Base-by-base conservation (phyloP, 2,113 vertebrate genomes). In the Philantomba maxwellii region DNA sequence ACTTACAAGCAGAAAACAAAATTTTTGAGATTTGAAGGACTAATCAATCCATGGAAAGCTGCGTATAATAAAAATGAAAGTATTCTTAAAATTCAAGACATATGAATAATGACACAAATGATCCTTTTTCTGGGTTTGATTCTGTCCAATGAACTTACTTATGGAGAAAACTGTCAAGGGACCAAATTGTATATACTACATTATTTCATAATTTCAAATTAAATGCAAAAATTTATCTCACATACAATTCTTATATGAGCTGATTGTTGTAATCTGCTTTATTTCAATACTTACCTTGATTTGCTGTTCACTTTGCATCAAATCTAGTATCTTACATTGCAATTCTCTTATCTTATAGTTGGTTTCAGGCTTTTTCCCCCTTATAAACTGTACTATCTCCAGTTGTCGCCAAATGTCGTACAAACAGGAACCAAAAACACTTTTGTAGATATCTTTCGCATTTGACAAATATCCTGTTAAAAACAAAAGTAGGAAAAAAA, bases 391-490 rank as follows among this genome's bases (percentile, higher is more conserved):
- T 94, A 99, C 94, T 98, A 99, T 98, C 96, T 98, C 98, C 96
- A 99, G 85, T 95, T 99, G 99, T 95, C 98, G 99, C 98, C 99
- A 98, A 97, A 99, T 98, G 85, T 98, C 98, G 97, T 98, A 97
- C 97, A 99, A 98, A 98, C 88, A 98, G 33, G 97, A 98, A 66
- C 98, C 98, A 93, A 99, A 97, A 94, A 98, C 94, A 62, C 98
- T 99, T 66, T 92, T 97, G 97, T 99, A 99, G 57, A 93, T 93
- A 93, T 98, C 97, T 57, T 99, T 99, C 86, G 98, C 99, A 97
- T 98, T 98, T 87, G 94, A 98, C 96, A 99, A 98, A 98, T 99
- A 99, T 75, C 97, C 99, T 99, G 95, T 98, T 91, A 75, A 87
- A 97, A 96, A 97, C 91, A 98, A 98, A 98, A 85, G 94, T 78